Base-by-base conservation (phyloP, 2,797 vertebrate genomes). In the Ciconia nigra region DNA sequence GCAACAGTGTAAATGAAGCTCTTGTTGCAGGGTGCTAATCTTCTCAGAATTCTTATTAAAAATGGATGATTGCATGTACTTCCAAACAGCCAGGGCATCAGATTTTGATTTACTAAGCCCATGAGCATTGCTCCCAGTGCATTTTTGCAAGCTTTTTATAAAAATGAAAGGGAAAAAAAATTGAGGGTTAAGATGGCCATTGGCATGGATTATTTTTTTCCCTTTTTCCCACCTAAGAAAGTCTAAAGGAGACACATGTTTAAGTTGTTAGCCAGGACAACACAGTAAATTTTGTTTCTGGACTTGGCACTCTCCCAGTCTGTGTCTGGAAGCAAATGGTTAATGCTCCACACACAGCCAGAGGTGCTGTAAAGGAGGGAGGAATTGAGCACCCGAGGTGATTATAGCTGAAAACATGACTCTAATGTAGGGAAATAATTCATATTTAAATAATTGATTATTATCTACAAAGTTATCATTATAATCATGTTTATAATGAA, bases 391-490 rank as follows among this genome's bases (percentile, higher is more conserved):
- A 94, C 82, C 71, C 61, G 13, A 96, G 84, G 87, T 97, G 96
- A 97, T 97, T 97, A 97, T 93, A 95, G 95, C 84, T 97, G 96
- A 97, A 97, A 97, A 97, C 95, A 97, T 83, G 92, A 95, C 84
- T 97, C 92, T 97, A 97, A 97, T 96, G 90, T 97, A 96, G 92
- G 95, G 84, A 97, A 97, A 97, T 97, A 97, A 97, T 97, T 97
- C 87, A 96, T 97, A 96, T 96, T 97, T 97, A 96, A 97, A 97
- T 97, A 97, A 97, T 97, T 96, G 94, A 97, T 97, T 97, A 96
- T 97, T 97, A 97, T 97, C 97, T 97, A 97, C 96, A 97, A 96
- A 97, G 95, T 97, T 97, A 97, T 97, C 97, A 95, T 96, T 96
- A 96, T 95, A 96, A 97, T 97, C 96, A 96, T 97, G 94, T 97